Conservation (phyloP, 2,113 vertebrate genomes). For the Naja naja region DNA sequence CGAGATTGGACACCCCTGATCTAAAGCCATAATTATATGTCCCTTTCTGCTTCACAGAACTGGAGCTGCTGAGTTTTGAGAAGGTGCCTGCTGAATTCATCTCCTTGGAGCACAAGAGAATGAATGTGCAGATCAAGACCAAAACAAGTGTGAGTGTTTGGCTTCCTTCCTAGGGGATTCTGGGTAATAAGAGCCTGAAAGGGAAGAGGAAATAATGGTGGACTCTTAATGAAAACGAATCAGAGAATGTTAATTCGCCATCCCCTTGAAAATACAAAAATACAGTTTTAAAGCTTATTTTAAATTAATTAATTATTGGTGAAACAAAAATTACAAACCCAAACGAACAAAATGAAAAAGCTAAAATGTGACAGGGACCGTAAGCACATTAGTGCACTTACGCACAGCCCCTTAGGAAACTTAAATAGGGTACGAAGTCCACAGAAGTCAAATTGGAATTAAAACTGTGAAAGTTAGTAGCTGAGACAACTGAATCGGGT, state of each 20-base stretch:
- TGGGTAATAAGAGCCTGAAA: neutral
- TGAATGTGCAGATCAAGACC: conserved; percentile 53
- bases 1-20: neutral
- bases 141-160: conserved; percentile 43
- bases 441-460: neutral
- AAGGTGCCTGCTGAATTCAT: conserved; percentile 57
- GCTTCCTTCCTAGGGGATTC: neutral
- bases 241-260: neutral
- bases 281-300: neutral
- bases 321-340: neutral
- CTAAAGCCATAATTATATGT: too few relatives aligned
- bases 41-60: conserved; percentile 34
- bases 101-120: conserved; percentile 34
- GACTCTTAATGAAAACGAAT: neutral
- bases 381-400: neutral
- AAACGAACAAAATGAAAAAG: neutral
- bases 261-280: neutral
- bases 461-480: neutral
- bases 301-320: neutral
- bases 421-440: neutral
- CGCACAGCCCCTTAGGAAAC: neutral
- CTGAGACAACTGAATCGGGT: neutral
- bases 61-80: conserved; percentile 37
- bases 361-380: neutral
- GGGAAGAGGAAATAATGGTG: neutral